A percentile compares a stretch with the other conserved stretches of the same genome.
Conservation (phyloP, 35 echinoderm and acorn worm species). For the Apostichopus japonicus region DNA sequence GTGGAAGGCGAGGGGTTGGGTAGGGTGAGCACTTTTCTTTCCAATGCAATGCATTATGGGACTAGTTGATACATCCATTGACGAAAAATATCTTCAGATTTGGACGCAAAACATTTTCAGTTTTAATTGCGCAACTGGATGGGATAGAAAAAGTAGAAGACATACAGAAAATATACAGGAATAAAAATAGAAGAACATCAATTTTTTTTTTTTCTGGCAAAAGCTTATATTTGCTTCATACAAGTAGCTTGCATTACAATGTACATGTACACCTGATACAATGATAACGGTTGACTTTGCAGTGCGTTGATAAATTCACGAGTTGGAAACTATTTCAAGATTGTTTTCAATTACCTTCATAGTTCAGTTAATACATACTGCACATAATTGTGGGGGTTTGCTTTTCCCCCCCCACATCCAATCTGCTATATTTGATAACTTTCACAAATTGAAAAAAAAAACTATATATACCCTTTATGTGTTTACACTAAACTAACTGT, state of each 20-base stretch:
- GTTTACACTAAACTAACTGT: neutral
- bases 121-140: no score
- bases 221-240: conserved; percentile 36
- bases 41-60: no score
- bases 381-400: neutral
- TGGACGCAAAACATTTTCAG: no score
- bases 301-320: conserved; percentile 27
- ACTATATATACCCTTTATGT: neutral
- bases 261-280: conserved; percentile 48
- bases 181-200: no score
- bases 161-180: no score
- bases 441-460: no score
- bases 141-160: no score
- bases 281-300: conserved; percentile 17
- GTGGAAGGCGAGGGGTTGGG: no score
- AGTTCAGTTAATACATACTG: neutral
- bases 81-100: no score
- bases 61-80: no score
- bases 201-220: conserved; percentile 37
- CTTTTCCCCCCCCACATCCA: neutral
- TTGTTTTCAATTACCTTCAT: neutral
- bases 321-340: neutral
- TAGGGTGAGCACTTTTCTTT: no score
- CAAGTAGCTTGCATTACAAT: conserved; percentile 48
- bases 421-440: no score